Evolutionary conservation across 2,113 vertebrate species (phyloP).

Genomic region (Aptenodytes patagonicus): DNA sequence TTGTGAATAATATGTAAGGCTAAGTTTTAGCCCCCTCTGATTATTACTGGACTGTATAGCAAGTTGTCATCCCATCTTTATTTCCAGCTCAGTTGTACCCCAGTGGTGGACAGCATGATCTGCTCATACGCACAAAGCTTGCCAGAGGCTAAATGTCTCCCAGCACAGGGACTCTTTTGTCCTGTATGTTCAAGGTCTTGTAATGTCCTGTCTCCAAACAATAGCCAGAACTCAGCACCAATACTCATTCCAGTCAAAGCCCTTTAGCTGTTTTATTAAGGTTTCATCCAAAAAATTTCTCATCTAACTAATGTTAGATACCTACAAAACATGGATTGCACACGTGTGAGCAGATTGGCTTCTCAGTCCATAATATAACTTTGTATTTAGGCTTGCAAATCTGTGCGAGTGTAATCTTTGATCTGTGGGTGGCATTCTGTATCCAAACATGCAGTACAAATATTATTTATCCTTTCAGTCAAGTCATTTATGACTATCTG

Average conservation of each 20-base stretch:
- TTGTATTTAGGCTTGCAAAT: background rate
- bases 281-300: background rate
- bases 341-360: background rate
- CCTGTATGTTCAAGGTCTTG: background rate
- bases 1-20: background rate
- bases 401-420: slow-evolving; percentile 3
- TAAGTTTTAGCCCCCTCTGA: background rate
- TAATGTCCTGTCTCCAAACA: background rate
- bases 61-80: background rate
- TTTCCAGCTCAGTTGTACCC: background rate
- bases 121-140: background rate
- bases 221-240: background rate
- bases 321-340: background rate
- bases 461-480: slow-evolving; percentile 33
- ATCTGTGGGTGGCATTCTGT: slow-evolving; percentile 50
- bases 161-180: background rate
- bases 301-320: background rate
- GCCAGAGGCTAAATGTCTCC: background rate
- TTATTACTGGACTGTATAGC: background rate
- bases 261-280: background rate
- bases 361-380: background rate
- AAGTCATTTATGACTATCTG: slow-evolving; percentile 34
- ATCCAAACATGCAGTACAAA: slow-evolving; percentile 4
- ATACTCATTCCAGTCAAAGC: background rate
- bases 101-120: background rate